These are phyloP conservation scores for Peromyscus nudipes DNA, from an alignment of 2,797 vertebrate species.

Conservation along the genomic window DNA sequence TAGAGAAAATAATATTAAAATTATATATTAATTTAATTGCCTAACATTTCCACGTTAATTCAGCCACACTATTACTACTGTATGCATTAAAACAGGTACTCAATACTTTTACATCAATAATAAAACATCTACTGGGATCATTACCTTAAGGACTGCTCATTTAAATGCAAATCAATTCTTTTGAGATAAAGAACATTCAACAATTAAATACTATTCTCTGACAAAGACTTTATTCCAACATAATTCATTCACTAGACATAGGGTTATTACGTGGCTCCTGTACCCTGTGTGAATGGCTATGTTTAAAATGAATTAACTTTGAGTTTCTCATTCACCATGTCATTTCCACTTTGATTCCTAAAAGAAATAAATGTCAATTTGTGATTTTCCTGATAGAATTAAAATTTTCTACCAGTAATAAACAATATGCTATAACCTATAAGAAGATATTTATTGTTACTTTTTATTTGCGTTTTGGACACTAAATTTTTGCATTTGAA, in stretches of 20 bases:
- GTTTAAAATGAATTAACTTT: slow-evolving; percentile 15
- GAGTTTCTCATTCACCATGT: not conserved
- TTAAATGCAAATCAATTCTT: slow-evolving; percentile 70
- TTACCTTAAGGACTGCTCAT: slow-evolving; percentile 57
- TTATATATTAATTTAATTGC: slow-evolving; percentile 57
- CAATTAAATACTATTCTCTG: slow-evolving; percentile 65
- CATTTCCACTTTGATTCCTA: not conserved
- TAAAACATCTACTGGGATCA: slow-evolving; percentile 43
- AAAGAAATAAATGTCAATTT: not conserved
- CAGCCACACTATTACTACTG: not conserved
- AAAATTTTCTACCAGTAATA: not conserved
- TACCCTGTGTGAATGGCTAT: not conserved
- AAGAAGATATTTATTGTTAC: not conserved
- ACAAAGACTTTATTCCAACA: slow-evolving; percentile 16
- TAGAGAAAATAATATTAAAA: slow-evolving; percentile 33
- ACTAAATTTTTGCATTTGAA: not conserved
- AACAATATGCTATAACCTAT: not conserved
- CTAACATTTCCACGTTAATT: not conserved
- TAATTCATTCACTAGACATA: slow-evolving; percentile 26
- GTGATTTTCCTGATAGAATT: slow-evolving; percentile 14
- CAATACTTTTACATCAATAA: slow-evolving; percentile 50
- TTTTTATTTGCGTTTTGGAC: not conserved
- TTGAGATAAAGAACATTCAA: slow-evolving; percentile 53
- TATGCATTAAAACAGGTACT: not conserved
- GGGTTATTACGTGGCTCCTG: not conserved